These are phyloP conservation scores for Grallaria varia DNA, from an alignment of 2,113 vertebrate genomes.

Conservation along the genomic window DNA sequence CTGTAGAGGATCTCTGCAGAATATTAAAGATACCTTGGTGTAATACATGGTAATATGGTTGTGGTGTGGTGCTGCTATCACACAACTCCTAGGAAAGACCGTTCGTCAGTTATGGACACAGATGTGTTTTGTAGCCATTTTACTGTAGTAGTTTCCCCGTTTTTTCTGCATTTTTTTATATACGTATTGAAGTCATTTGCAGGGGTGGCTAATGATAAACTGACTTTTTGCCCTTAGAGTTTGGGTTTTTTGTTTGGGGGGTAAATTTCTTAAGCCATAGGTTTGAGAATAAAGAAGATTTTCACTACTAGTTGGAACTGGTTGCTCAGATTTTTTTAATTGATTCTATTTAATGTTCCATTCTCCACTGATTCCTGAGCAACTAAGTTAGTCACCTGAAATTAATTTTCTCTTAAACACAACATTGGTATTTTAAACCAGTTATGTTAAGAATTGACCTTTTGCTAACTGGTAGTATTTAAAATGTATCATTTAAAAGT, in stretches of 20 bases:
- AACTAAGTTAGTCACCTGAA: constrained; percentile 30
- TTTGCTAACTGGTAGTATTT: constrained; percentile 40
- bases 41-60: neutral
- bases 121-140: constrained; percentile 27
- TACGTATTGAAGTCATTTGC: constrained; percentile 16
- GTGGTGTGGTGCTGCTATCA: constrained; percentile 39
- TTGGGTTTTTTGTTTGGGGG: neutral
- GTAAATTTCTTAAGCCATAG: constrained; percentile 34
- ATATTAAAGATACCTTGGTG: constrained; percentile 32
- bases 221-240: constrained; percentile 14
- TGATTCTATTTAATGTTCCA: constrained; percentile 12
- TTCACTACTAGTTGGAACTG: constrained; percentile 2
- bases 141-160: neutral
- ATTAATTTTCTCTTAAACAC: neutral
- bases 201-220: constrained; percentile 11
- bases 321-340: constrained; percentile 26
- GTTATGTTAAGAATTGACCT: constrained; percentile 23
- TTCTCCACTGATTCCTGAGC: neutral
- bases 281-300: constrained; percentile 42
- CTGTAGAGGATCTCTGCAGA: constrained; percentile 49
- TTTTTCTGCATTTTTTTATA: constrained; percentile 37
- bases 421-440: constrained; percentile 29
- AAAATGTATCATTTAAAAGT: constrained; percentile 15
- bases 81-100: neutral
- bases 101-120: neutral